phyloP scores from a whole-genome alignment of 2,113 vertebrate genomes.

The Piprites chloris region DNA sequence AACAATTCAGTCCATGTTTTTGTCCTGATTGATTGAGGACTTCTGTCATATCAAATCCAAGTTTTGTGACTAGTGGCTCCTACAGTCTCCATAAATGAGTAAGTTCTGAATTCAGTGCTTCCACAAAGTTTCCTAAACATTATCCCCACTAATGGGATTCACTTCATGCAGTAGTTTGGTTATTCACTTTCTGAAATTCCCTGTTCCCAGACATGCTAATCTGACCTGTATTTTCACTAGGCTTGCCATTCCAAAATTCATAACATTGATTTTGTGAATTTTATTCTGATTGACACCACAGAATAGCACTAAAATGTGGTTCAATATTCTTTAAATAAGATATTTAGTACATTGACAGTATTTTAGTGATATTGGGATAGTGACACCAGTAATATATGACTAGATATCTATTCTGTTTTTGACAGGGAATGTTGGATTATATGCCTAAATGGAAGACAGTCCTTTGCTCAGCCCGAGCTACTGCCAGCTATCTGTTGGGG shows the following conservation, averaged over 20 bases:
- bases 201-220: background rate
- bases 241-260: background rate
- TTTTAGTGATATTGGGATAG: background rate
- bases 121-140: background rate
- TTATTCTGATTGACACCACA: background rate
- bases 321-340: background rate
- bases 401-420: background rate
- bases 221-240: background rate
- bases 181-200: background rate
- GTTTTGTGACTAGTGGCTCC: background rate
- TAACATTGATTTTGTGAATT: background rate
- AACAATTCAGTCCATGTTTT: background rate
- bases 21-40: background rate
- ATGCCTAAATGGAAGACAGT: background rate
- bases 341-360: background rate
- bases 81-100: background rate
- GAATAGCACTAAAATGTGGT: background rate
- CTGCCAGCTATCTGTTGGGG: background rate
- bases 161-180: background rate
- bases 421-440: background rate
- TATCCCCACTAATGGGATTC: background rate
- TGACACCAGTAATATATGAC: background rate
- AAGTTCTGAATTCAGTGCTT: background rate
- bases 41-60: background rate
- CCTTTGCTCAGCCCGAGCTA: background rate